Conservation (phyloP, 2,888 invertebrate species). For the Xestia ashworthii region DNA sequence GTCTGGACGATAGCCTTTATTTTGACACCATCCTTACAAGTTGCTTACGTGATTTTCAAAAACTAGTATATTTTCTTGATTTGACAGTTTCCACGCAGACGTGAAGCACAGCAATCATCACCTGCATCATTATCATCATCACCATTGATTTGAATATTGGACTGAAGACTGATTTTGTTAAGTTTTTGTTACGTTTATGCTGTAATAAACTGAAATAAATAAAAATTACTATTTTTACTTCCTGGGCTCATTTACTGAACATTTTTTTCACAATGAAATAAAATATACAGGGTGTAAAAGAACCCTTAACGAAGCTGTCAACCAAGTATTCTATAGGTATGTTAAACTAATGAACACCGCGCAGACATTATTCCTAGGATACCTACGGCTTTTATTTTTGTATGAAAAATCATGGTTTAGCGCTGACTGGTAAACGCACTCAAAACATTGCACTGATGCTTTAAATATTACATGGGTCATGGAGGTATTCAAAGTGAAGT, state of each 20-base stretch:
- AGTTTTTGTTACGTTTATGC: conserved; percentile 8
- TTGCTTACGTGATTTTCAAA: background rate
- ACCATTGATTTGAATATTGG: conserved; percentile 44
- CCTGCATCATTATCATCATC: conserved; percentile 68
- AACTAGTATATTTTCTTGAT: background rate
- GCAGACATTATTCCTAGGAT: no score
- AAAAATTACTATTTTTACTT: background rate
- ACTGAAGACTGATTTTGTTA: conserved; percentile 19
- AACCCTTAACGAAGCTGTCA: background rate
- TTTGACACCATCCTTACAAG: background rate
- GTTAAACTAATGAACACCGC: background rate
- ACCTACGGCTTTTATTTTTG: no score
- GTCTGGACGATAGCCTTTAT: background rate
- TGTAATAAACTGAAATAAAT: background rate
- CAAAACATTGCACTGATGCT: background rate
- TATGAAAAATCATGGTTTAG: background rate
- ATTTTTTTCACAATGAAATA: background rate
- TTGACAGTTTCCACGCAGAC: conserved; percentile 70
- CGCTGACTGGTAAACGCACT: background rate
- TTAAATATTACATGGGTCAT: no score
- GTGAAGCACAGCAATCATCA: conserved; percentile 72
- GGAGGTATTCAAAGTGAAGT: no score
- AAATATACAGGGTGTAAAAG: background rate
- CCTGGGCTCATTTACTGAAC: background rate
- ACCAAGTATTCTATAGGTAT: background rate